Base-by-base conservation (phyloP, 2,888 invertebrate genomes). In the Luperina testacea region DNA sequence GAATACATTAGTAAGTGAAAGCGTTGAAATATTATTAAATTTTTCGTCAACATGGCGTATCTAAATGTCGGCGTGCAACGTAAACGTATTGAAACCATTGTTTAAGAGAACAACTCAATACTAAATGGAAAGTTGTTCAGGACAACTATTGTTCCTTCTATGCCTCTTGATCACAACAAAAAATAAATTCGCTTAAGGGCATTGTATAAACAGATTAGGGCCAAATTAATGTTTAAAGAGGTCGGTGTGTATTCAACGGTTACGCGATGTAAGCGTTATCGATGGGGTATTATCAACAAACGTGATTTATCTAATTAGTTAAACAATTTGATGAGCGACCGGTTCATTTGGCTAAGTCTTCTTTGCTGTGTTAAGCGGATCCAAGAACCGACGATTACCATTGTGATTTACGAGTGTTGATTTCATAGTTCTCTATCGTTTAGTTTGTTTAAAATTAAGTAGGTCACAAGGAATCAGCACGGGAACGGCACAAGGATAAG, bases 191-290 rank as follows among this genome's bases (percentile, higher is more conserved):
- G 77, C 83, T 70, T 73, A 70, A 81, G 76, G 83, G 81, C 75
- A 88, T 87, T 87, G 89, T 85, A 84, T 83, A 86, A 90, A 80
- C 86, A 84, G 82, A 86, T 90, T 87, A 89, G 78, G 85, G 75
- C 70, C 64, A 89, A 89, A 86, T 86, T 32, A 89, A 87, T 92
- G 90, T 91, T 91, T 90, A 84, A 88, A 88, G 81, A 90, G 92
- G 90, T 86, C 90, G 79, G 86, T 86, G 72, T 84, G 80, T 81
- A 86, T 84, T 87, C 80, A 84, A 83, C 84, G 84, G 89, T 87
- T 87, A 81, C 85, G 89, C 89, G 84, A 81, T 83, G 90, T 89
- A 87, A 89, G 92, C 90, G 87, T 88, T 90, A 91, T 91, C 88
- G 72, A 72, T 74, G 74, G 80, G 75, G 75, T 77, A 84, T 83